A percentile compares a stretch with the other conserved stretches of the same genome.
Conservation (phyloP, 2,888 invertebrate genomes). For the Zaprionus lineosus region DNA sequence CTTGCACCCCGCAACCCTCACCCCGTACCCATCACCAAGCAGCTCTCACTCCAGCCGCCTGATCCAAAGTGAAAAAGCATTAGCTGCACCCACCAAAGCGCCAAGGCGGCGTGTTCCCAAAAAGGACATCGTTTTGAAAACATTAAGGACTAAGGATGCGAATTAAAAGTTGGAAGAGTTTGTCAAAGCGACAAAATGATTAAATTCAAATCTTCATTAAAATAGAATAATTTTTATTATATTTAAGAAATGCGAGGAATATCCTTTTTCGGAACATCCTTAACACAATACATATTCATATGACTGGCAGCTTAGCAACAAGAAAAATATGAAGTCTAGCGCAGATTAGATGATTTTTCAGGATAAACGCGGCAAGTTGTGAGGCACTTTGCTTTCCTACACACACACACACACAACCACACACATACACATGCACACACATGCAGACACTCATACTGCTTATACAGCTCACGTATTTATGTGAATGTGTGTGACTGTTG, state of each 20-base stretch:
- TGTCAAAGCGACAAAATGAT: too few relatives aligned
- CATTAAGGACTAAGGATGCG: too few relatives aligned
- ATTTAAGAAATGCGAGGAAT: background rate
- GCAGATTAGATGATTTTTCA: slow-evolving; percentile 76
- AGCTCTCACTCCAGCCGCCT: too few relatives aligned
- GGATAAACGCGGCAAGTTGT: slow-evolving; percentile 68
- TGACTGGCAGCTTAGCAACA: slow-evolving; percentile 69
- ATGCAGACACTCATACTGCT: background rate
- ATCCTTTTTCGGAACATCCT: slow-evolving; percentile 15
- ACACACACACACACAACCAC: slow-evolving; percentile 13
- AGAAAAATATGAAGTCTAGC: slow-evolving; percentile 77
- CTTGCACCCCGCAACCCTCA: too few relatives aligned
- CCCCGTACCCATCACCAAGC: too few relatives aligned
- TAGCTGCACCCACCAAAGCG: slow-evolving; percentile 39
- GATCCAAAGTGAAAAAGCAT: slow-evolving; percentile 54
- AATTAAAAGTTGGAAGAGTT: too few relatives aligned
- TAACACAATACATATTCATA: slow-evolving; percentile 45
- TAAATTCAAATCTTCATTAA: too few relatives aligned
- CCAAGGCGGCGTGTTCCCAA: slow-evolving; percentile 8
- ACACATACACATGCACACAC: slow-evolving; percentile 11
- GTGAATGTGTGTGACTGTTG: slow-evolving; percentile 6
- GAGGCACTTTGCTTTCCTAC: slow-evolving; percentile 45
- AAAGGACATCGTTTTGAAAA: background rate
- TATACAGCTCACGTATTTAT: slow-evolving; percentile 28
- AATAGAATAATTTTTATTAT: too few relatives aligned